A percentile compares a stretch with the other conserved stretches of the same genome.
Conservation (phyloP, 2,797 vertebrate species). For the Nyctibius grandis region DNA sequence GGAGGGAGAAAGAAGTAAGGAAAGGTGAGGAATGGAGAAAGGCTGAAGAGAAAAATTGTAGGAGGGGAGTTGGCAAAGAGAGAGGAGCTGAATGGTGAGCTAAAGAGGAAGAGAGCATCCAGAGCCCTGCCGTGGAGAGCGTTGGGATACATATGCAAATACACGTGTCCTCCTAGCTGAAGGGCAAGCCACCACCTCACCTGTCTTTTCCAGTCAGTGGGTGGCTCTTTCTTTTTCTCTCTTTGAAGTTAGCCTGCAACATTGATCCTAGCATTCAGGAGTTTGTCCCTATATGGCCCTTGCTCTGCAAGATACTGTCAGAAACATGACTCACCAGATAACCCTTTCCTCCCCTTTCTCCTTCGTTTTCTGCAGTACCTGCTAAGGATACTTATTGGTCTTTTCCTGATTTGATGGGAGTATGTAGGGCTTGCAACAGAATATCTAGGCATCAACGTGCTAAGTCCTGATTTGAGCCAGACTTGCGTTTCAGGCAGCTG, state of each 20-base stretch:
- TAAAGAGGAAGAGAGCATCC: not conserved
- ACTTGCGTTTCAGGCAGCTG: not conserved
- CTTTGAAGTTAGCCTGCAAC: not conserved
- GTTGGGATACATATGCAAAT: not conserved
- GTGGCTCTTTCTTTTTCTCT: not conserved
- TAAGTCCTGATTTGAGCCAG: not conserved
- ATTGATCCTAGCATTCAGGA: not conserved
- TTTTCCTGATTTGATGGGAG: not conserved
- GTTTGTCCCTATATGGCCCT: not conserved
- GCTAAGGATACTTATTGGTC: not conserved
- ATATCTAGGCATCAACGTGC: not conserved
- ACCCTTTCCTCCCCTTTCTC: not conserved
- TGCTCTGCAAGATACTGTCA: not conserved
- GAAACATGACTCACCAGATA: not conserved
- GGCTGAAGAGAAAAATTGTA: not conserved
- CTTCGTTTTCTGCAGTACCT: not conserved
- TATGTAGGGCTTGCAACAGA: not conserved
- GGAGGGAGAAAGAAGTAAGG: not conserved
- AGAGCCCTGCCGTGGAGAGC: not conserved
- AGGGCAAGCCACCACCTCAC: not conserved
- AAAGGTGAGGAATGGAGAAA: not conserved
- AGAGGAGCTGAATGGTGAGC: not conserved
- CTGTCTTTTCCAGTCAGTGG: not conserved
- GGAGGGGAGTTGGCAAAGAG: not conserved
- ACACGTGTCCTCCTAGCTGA: not conserved